Evolutionary conservation across 2,797 vertebrate genomes (phyloP).

Genomic region (Urosaurus nigricauda): DNA sequence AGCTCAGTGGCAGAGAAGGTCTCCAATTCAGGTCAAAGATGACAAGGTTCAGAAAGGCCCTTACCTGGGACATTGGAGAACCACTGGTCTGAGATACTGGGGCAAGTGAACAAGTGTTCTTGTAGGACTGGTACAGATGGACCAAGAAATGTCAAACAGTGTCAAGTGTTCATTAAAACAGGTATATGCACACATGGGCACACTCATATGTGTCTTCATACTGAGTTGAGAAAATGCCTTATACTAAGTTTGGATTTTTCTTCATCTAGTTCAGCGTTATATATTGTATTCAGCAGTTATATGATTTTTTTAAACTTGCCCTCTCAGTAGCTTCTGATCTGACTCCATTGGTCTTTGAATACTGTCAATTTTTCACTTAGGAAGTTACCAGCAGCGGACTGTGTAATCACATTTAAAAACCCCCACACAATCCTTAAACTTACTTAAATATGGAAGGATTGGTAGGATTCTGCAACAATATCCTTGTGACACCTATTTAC

Average conservation of each 20-base stretch:
- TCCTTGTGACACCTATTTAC: neutral
- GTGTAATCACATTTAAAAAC: neutral
- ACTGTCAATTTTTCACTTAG: neutral
- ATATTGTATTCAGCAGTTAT: neutral
- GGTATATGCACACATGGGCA: neutral
- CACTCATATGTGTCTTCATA: neutral
- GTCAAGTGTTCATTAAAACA: neutral
- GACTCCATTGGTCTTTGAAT: neutral
- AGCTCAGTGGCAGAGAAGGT: neutral
- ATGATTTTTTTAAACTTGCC: neutral
- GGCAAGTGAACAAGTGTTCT: neutral
- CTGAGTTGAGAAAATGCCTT: neutral
- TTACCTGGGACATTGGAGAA: neutral
- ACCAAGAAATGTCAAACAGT: neutral
- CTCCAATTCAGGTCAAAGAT: neutral
- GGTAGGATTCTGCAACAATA: conserved; percentile 10
- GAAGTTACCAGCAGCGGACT: neutral
- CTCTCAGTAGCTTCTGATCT: neutral
- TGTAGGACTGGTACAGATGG: neutral
- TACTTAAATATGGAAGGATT: neutral
- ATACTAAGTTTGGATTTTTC: neutral
- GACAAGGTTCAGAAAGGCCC: neutral
- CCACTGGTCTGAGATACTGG: neutral
- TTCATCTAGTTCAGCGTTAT: neutral
- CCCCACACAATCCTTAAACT: neutral